These are phyloP conservation scores for Hippocampus mohnikei DNA, from an alignment of 2,113 vertebrate genomes.

Conservation along the genomic window DNA sequence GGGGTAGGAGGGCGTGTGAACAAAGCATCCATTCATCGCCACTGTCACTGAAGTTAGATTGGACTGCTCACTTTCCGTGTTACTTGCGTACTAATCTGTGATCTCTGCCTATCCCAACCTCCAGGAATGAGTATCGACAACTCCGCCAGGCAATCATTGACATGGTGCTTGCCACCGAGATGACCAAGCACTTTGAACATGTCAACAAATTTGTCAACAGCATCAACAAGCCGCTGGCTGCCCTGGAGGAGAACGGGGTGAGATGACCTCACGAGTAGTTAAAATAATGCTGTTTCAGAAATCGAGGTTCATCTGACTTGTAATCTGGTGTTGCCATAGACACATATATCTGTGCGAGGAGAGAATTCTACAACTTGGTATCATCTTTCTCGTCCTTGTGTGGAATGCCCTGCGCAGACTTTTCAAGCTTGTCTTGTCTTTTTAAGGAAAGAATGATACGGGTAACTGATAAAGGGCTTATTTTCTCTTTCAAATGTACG, in stretches of 20 bases:
- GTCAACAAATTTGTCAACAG: conserved; percentile 99
- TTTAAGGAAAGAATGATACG: conserved; percentile 40
- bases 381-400: conserved; percentile 64
- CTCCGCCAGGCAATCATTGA: conserved; percentile 93
- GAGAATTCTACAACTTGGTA: conserved; percentile 70
- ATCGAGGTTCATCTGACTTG: conserved; percentile 13
- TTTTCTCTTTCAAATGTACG: not conserved
- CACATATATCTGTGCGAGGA: conserved; percentile 44
- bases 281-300: not conserved
- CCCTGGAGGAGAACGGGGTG: conserved; percentile 86
- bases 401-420: conserved; percentile 62
- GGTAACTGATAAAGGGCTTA: conserved; percentile 11
- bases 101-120: conserved; percentile 16
- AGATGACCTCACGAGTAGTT: conserved; percentile 42
- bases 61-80: conserved; percentile 55
- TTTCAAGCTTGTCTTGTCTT: conserved; percentile 58
- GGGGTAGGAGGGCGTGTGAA: conserved; percentile 41
- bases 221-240: conserved; percentile 92
- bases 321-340: conserved; percentile 31
- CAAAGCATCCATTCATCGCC: conserved; percentile 66
- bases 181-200: conserved; percentile 99
- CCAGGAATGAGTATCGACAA: conserved; percentile 91
- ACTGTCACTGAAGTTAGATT: conserved; percentile 59
- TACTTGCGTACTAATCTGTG: conserved; percentile 43
- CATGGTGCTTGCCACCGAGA: conserved; percentile 98